phyloP scores from a whole-genome alignment of 2,888 invertebrate genomes.

The Podabrus alpinus region DNA sequence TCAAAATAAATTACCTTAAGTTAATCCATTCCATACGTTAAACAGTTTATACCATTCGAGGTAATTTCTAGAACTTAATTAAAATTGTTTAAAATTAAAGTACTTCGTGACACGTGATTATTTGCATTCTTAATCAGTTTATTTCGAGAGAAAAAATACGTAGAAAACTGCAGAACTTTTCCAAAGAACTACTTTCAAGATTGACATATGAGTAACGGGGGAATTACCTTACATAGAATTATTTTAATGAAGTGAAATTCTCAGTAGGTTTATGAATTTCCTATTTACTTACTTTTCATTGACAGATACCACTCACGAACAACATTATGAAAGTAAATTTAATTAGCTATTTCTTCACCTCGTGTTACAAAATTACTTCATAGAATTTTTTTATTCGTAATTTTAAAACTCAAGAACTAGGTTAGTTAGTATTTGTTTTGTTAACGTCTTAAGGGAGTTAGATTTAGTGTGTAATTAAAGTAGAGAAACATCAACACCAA shows the following conservation, averaged over 20 bases:
- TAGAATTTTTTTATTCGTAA: neutral
- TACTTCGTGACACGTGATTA: neutral
- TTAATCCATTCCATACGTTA: neutral
- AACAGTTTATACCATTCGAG: neutral
- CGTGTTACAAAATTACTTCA: neutral
- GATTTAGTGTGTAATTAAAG: conserved; percentile 44
- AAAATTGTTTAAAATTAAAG: neutral
- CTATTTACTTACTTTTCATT: neutral
- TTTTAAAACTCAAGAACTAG: neutral
- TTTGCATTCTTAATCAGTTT: neutral
- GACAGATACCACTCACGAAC: neutral
- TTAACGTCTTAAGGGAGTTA: conserved; percentile 42
- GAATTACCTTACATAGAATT: neutral
- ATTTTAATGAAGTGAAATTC: too few relatives aligned
- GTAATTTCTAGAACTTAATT: neutral
- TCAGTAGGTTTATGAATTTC: neutral
- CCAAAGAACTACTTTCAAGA: neutral
- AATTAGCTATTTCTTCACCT: neutral
- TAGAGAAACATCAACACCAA: conserved; percentile 39
- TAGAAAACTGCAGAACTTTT: neutral
- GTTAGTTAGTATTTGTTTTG: conserved; percentile 23
- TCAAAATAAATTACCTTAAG: neutral
- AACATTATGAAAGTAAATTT: neutral
- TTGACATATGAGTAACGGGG: neutral
- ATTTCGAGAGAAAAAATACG: neutral